Evolutionary conservation across 2,113 vertebrate genomes (phyloP).

Genomic region (Psettodes erumei): DNA sequence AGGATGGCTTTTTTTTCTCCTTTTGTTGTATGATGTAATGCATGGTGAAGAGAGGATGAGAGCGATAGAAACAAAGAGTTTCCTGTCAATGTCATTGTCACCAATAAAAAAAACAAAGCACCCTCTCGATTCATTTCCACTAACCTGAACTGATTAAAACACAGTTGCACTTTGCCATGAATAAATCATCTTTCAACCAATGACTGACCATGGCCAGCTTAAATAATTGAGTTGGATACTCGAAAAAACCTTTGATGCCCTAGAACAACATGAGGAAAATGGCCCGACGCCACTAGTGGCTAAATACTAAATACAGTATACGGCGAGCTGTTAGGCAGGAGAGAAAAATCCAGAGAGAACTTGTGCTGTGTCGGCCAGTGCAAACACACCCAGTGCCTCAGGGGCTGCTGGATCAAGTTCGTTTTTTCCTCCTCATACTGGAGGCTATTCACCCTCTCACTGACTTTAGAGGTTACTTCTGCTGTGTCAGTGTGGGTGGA

Average conservation of each 20-base stretch:
- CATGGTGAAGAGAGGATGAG: background rate
- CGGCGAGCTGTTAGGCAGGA: slow-evolving; percentile 22
- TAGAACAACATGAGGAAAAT: slow-evolving; percentile 20
- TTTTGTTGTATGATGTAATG: background rate
- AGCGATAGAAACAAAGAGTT: slow-evolving; percentile 6
- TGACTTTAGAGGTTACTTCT: slow-evolving; percentile 65
- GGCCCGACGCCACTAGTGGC: background rate
- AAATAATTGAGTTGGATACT: slow-evolving; percentile 60
- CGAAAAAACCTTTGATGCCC: slow-evolving; percentile 47
- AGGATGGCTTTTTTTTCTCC: slow-evolving; percentile 14
- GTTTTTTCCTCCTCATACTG: slow-evolving; percentile 62
- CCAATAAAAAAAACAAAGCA: slow-evolving; percentile 30
- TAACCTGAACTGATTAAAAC: slow-evolving; percentile 38
- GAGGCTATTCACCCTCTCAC: slow-evolving; percentile 70
- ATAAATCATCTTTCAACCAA: slow-evolving; percentile 41
- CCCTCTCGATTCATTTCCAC: slow-evolving; percentile 6
- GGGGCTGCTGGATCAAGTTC: slow-evolving; percentile 63
- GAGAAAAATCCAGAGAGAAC: slow-evolving; percentile 23
- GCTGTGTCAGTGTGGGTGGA: slow-evolving; percentile 52
- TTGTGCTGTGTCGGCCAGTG: slow-evolving; percentile 38
- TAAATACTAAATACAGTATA: slow-evolving; percentile 43
- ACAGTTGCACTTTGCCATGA: slow-evolving; percentile 37
- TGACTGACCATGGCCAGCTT: slow-evolving; percentile 41
- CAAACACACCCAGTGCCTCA: slow-evolving; percentile 41
- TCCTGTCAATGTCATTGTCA: slow-evolving; percentile 17